A percentile compares a stretch with the other conserved stretches of the same genome.
Conservation (phyloP, 2,888 invertebrate species). For the Sussaba pulchella region DNA sequence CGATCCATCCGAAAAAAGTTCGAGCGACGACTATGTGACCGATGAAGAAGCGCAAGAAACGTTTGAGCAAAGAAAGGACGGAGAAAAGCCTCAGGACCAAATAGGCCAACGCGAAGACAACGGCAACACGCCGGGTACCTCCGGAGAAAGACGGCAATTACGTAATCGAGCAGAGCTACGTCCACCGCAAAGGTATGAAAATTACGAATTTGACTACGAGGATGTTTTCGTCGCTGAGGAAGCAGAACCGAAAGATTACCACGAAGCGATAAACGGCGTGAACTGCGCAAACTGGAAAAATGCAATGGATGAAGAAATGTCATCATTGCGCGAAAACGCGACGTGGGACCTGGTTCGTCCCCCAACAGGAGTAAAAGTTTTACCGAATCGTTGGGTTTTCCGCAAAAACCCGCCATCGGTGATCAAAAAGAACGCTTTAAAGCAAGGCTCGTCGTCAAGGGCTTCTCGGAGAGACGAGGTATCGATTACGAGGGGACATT, state of each 20-base stretch:
- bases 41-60: too few relatives aligned
- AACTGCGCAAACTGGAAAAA: conserved; percentile 40
- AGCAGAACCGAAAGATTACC: conserved; percentile 12
- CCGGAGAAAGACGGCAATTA: neutral
- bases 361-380: conserved; percentile 11
- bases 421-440: conserved; percentile 13
- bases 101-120: neutral
- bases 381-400: conserved; percentile 43
- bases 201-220: neutral
- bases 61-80: neutral
- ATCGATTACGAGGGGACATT: conserved; percentile 74
- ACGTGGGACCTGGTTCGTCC: conserved; percentile 46
- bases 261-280: conserved; percentile 33
- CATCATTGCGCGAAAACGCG: conserved; percentile 28
- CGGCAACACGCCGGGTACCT: neutral
- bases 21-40: neutral
- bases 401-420: conserved; percentile 18
- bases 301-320: conserved; percentile 45
- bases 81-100: neutral
- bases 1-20: too few relatives aligned
- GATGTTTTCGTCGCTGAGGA: neutral
- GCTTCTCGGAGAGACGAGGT: conserved; percentile 67
- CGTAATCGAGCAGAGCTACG: conserved; percentile 1
- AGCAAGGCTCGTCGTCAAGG: conserved; percentile 40
- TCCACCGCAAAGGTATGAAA: conserved; percentile 10